Evolutionary conservation across 2,113 vertebrate genomes (phyloP).

Genomic region (Phylloscopus trochilus): DNA sequence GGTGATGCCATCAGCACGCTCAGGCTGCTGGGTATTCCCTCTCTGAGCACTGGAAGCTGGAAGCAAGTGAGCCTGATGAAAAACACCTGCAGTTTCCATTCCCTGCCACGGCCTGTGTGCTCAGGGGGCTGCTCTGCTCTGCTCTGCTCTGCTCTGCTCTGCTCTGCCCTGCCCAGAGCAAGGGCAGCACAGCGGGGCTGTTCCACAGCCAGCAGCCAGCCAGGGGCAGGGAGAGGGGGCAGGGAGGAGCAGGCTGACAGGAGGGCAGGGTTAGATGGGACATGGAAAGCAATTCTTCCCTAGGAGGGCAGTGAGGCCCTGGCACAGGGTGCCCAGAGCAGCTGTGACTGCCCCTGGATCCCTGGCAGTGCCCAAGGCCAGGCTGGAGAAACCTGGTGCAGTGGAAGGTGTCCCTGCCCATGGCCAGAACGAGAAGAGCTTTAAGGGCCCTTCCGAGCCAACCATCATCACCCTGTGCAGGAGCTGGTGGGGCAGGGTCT

Average conservation of each 20-base stretch:
- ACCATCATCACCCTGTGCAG: background rate
- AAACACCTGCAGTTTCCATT: fast-evolving
- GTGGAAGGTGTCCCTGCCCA: background rate
- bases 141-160: background rate
- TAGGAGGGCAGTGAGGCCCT: fast-evolving
- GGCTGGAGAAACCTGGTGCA: fast-evolving
- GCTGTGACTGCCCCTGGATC: background rate
- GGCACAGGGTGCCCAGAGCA: background rate
- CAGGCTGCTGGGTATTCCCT: background rate
- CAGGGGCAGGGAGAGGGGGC: fast-evolving
- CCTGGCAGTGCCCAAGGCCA: background rate
- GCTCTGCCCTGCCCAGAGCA: background rate
- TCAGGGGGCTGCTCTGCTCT: fast-evolving
- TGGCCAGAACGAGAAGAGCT: fast-evolving
- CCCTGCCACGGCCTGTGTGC: fast-evolving
- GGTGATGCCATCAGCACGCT: fast-evolving
- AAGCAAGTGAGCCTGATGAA: background rate
- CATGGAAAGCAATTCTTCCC: fast-evolving
- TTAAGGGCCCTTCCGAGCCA: background rate
- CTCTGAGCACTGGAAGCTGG: fast-evolving
- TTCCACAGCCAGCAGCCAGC: background rate
- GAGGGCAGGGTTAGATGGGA: background rate
- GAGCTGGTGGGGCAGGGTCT: too few relatives aligned
- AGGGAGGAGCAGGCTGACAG: background rate
- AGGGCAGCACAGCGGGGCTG: fast-evolving